These are phyloP conservation scores for Apis dorsata DNA, from an alignment of 1,140 invertebrate genomes.

Conservation along the genomic window DNA sequence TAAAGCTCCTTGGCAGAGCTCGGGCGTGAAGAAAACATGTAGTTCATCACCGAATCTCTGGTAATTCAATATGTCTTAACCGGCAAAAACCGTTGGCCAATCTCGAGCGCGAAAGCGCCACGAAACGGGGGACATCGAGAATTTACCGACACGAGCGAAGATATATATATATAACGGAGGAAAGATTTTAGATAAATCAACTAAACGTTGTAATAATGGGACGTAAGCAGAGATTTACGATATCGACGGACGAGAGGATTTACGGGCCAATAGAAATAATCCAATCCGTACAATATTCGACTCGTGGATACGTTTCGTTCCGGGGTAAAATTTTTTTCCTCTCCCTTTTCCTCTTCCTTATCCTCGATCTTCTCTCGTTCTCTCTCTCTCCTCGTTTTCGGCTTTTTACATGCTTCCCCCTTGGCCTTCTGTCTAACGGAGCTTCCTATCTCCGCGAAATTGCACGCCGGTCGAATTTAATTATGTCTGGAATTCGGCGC, in stretches of 20 bases:
- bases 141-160: neutral
- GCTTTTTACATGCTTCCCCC: constrained; percentile 39
- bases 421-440: constrained; percentile 17
- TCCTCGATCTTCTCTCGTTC: neutral
- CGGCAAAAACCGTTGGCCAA: constrained; percentile 5
- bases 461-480: constrained; percentile 75
- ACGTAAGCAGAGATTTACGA: constrained; percentile 33
- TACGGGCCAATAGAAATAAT: constrained; percentile 48
- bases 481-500: constrained; percentile 78
- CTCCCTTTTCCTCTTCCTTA: constrained; percentile 31
- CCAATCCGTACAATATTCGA: constrained; percentile 43
- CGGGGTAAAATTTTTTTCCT: constrained; percentile 35
- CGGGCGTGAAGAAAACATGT: neutral
- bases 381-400: neutral
- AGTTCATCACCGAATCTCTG: neutral
- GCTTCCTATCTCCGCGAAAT: constrained; percentile 57
- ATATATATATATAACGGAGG: neutral
- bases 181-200: constrained; percentile 40
- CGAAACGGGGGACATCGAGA: constrained; percentile 13
- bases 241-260: constrained; percentile 5
- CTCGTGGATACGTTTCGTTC: constrained; percentile 23
- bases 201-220: constrained; percentile 37
- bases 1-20: constrained; percentile 2
- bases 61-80: constrained; percentile 3
- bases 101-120: neutral